Percentiles rank a stretch among this genome's conserved stretches.
These are phyloP conservation scores for Salmo trutta DNA, from an alignment of 2,797 vertebrate genomes.

Conservation along the genomic window DNA sequence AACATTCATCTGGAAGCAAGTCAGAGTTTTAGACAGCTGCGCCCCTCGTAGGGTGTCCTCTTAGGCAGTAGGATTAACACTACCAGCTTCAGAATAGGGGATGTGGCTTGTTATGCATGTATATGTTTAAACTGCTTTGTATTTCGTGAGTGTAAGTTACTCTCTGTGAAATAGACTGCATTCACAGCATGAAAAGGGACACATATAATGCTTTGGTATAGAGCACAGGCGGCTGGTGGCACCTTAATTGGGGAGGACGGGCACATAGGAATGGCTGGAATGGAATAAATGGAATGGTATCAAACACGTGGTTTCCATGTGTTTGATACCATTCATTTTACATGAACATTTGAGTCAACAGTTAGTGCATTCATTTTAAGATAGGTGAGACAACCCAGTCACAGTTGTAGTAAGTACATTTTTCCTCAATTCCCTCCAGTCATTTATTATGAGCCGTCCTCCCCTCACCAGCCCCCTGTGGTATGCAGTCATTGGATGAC, in stretches of 20 bases:
- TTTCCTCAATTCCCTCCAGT: too few species aligned
- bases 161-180: not conserved
- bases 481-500: not conserved
- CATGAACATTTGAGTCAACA: too few species aligned
- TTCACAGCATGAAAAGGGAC: not conserved
- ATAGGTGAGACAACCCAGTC: too few species aligned
- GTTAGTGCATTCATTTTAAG: too few species aligned
- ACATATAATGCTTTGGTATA: not conserved
- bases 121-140: not conserved
- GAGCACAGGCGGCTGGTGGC: too few species aligned
- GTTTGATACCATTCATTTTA: too few species aligned
- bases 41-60: slow-evolving; percentile 2
- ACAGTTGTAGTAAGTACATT: too few species aligned
- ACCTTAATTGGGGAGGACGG: too few species aligned
- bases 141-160: not conserved
- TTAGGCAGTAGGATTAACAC: not conserved
- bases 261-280: too few species aligned
- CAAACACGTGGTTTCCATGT: too few species aligned
- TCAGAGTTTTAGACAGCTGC: slow-evolving; percentile 52
- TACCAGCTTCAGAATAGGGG: not conserved
- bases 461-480: not conserved
- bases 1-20: slow-evolving; percentile 65
- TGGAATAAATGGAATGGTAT: too few species aligned
- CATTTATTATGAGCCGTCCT: too few species aligned
- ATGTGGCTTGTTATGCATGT: not conserved